Percentiles rank a stretch among this genome's conserved stretches.
phyloP scores from a whole-genome alignment of 2,797 vertebrate species.

The Allobates femoralis region DNA sequence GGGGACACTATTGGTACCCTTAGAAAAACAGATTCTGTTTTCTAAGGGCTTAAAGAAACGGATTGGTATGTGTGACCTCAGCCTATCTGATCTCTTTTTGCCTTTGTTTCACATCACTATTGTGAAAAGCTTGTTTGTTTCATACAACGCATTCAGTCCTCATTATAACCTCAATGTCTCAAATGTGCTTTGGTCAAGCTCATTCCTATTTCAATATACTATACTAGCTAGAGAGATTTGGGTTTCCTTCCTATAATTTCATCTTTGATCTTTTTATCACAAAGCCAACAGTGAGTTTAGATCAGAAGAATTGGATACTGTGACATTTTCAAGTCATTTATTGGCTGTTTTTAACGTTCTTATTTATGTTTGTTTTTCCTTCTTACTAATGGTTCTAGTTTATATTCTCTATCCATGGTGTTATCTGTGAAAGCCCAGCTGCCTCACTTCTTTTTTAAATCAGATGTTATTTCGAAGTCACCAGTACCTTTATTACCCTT shows the following conservation, averaged over 20 bases:
- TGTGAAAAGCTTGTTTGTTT: conserved; percentile 7
- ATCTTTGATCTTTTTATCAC: conserved; percentile 42
- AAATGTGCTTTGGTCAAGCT: background rate
- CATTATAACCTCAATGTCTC: conserved; percentile 6
- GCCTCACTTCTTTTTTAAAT: conserved; percentile 36
- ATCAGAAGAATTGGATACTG: background rate
- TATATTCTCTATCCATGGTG: background rate
- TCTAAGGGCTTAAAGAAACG: no score
- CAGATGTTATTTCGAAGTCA: conserved; percentile 22
- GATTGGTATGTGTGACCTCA: no score
- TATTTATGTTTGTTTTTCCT: background rate
- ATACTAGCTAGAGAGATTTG: background rate
- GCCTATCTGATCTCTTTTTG: no score
- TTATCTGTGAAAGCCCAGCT: conserved; percentile 45
- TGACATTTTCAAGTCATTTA: conserved; percentile 1
- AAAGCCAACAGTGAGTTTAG: conserved; percentile 15
- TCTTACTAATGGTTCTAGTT: background rate
- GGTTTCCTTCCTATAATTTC: background rate
- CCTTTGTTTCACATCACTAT: no score
- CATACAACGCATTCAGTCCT: conserved; percentile 23
- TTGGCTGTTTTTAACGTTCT: background rate
- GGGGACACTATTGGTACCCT: no score
- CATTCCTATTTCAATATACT: no score
- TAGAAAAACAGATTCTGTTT: no score
- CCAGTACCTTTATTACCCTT: conserved; percentile 39